Evolutionary conservation across 2,113 vertebrate species (phyloP).

Genomic region (Osmerus eperlanus): DNA sequence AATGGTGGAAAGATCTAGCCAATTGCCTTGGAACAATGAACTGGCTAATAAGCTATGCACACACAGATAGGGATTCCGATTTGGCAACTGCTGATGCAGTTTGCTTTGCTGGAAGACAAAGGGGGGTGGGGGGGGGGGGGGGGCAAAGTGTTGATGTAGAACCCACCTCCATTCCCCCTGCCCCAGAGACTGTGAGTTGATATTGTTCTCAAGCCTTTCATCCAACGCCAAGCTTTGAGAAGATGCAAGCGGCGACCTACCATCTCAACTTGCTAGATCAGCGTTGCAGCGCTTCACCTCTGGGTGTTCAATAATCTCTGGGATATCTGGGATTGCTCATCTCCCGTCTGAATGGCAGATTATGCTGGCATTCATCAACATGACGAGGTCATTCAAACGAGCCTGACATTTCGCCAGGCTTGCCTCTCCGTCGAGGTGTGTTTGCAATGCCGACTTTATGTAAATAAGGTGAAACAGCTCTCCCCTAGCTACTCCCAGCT

Average conservation of each 20-base stretch:
- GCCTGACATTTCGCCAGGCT: constrained; percentile 58
- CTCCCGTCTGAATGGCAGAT: constrained; percentile 56
- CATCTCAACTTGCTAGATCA: constrained; percentile 14
- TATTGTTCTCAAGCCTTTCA: not conserved
- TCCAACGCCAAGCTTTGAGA: not conserved
- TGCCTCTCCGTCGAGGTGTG: constrained; percentile 54
- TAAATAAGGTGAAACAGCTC: constrained; percentile 62
- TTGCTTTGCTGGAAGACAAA: constrained; percentile 10
- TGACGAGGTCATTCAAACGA: constrained; percentile 65
- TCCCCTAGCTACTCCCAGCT: constrained; percentile 54
- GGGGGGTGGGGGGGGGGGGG: not conserved
- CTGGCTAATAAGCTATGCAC: constrained; percentile 14
- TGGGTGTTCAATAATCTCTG: constrained; percentile 47
- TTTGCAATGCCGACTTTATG: constrained; percentile 61
- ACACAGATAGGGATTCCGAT: constrained; percentile 15
- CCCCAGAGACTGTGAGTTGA: not conserved
- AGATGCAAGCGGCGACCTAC: not conserved
- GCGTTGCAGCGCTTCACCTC: constrained; percentile 36
- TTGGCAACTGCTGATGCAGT: constrained; percentile 19
- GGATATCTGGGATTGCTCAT: constrained; percentile 47
- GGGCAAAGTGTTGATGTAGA: too few species aligned
- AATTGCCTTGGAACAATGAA: constrained; percentile 7
- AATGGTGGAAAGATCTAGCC: not conserved
- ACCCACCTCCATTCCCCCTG: not conserved
- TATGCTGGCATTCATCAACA: constrained; percentile 56